phyloP scores from a whole-genome alignment of 2,797 vertebrate species.

The Labeo calbasu region DNA sequence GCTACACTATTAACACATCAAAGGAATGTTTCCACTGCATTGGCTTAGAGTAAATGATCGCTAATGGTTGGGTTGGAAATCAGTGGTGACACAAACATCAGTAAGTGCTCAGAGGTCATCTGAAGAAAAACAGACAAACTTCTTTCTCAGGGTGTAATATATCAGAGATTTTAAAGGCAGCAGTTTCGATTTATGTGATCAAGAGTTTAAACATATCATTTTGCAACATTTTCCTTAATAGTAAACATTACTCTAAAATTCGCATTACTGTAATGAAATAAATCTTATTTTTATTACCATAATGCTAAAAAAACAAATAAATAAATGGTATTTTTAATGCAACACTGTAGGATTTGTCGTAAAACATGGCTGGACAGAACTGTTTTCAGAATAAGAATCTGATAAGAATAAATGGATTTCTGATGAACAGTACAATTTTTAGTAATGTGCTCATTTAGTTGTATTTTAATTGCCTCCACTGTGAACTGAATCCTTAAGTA shows the following conservation, averaged over 20 bases:
- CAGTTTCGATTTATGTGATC: background rate
- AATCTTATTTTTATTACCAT: background rate
- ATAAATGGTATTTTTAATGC: background rate
- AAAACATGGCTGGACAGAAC: background rate
- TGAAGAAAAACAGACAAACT: constrained; percentile 11
- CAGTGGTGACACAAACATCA: constrained; percentile 16
- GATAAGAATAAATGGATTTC: background rate
- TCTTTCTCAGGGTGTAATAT: constrained; percentile 17
- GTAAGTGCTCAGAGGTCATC: constrained; percentile 10
- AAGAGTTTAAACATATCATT: background rate
- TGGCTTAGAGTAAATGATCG: constrained; percentile 55
- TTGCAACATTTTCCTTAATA: background rate
- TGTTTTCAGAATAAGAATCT: background rate
- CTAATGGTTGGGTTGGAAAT: constrained; percentile 30
- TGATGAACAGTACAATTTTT: too few species aligned
- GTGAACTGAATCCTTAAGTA: background rate
- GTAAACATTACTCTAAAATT: background rate
- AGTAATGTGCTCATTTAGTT: too few species aligned
- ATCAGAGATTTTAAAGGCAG: constrained; percentile 2
- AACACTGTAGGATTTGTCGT: background rate
- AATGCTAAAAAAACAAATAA: background rate
- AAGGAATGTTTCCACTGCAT: constrained; percentile 54
- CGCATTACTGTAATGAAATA: background rate
- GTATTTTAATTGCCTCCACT: too few species aligned
- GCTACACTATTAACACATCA: constrained; percentile 54